Evolutionary conservation across 2,113 vertebrate species (phyloP), one percentile per base, ranked within the genome.

Genomic region (Zonotrichia leucophrys): DNA sequence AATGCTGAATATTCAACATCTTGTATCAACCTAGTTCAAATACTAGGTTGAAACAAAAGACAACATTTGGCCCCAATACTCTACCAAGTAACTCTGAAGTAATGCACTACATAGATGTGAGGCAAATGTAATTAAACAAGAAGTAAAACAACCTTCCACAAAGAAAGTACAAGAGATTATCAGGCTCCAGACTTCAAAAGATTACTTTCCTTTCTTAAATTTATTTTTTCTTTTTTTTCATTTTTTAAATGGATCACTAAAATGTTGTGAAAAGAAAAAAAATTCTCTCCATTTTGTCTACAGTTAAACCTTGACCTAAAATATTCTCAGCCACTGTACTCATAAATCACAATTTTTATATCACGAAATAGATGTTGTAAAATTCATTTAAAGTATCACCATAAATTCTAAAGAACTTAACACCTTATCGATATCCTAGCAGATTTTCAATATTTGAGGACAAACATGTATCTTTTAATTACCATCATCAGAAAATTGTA

Each of bases 1-100:
- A 92, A 85, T 97, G 96, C 98, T 99, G 90, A 81, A 94, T 96
- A 96, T 72, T 89, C n/a, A 84, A 60, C 13, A 87, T 33, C 2
- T 33, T 63, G 9, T 55, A 47, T 47, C 46, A 47, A 47, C 46
- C 46, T 23, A 47, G 41, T 79, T 98, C 62, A 97, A 75, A 96
- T 58, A 92, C 19, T 52, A 27, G 63, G 8, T 46, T 39, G 37
- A 94, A 96, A 88, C 5, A 92, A 85, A 91, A 89, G 31, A 84
- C 9, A 83, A 19, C 15, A 27, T 20, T 37, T 16, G 23, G 47
- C 20, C 22, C 39, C 87, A 78, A 81, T 30, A 89, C 0, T 23
- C 33, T 81, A 50, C 12, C 30, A 46, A 55, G 11, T 33, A 78
- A 60, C 18, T 53, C 30, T 22, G 12, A 81, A 63, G 14, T 24